Evolutionary conservation across 2,888 invertebrate species (phyloP).

Genomic region (Sinotaia quadrata): DNA sequence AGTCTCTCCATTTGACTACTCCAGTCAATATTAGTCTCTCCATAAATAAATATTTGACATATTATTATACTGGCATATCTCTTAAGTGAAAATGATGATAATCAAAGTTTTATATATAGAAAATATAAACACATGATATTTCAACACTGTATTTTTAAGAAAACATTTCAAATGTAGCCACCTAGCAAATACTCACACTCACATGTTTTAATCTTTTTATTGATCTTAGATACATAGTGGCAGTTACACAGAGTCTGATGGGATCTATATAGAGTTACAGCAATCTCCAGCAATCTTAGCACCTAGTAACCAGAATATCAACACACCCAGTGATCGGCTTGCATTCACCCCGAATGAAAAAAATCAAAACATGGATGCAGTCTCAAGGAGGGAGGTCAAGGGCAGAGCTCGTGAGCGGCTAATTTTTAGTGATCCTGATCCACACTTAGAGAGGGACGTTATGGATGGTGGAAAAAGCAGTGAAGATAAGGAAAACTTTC

Average conservation of each 20-base stretch:
- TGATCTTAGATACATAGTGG: background rate
- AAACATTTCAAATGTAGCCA: too few relatives aligned
- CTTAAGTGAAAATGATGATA: too few relatives aligned
- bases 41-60: too few relatives aligned
- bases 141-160: too few relatives aligned
- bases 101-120: too few relatives aligned
- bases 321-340: constrained; percentile 6
- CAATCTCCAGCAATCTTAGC: constrained; percentile 33
- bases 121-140: too few relatives aligned
- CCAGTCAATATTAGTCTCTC: too few relatives aligned
- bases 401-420: constrained; percentile 56
- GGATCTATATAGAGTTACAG: constrained; percentile 26
- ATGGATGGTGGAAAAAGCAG: too few relatives aligned
- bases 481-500: constrained; percentile 22
- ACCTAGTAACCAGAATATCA: constrained; percentile 30
- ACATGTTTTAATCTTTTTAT: background rate
- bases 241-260: constrained; percentile 2
- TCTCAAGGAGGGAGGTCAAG: constrained; percentile 29
- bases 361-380: background rate
- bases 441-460: constrained; percentile 43
- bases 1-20: too few relatives aligned
- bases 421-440: constrained; percentile 45
- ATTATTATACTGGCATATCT: too few relatives aligned
- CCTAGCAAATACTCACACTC: too few relatives aligned
- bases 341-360: constrained; percentile 3